Conservation (phyloP, 2,888 invertebrate genomes). For the Leptinotarsa juncta region DNA sequence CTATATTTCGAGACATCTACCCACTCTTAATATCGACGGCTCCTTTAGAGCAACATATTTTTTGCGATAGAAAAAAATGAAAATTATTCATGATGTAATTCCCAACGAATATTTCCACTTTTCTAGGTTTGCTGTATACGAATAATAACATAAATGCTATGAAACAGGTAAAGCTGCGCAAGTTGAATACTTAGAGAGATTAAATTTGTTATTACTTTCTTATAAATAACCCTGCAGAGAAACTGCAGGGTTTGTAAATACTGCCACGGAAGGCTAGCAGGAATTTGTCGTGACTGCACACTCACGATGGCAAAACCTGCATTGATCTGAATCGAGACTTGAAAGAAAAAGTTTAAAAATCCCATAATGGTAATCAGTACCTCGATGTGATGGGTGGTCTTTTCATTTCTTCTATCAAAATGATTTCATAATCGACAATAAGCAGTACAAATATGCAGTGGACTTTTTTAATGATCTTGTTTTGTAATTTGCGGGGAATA, state of each 20-base stretch:
- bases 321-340: constrained; percentile 33
- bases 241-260: constrained; percentile 7
- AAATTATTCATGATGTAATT: too few species aligned
- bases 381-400: constrained; percentile 33
- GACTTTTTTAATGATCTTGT: neutral
- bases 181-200: too few species aligned
- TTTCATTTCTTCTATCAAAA: neutral
- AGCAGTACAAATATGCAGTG: neutral
- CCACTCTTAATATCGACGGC: too few species aligned
- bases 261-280: constrained; percentile 25
- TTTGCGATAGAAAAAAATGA: too few species aligned
- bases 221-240: neutral
- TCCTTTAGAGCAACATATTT: too few species aligned
- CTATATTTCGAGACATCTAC: too few species aligned
- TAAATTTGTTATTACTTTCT: neutral
- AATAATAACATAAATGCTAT: too few species aligned
- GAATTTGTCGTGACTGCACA: constrained; percentile 38
- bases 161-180: too few species aligned
- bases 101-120: too few species aligned
- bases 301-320: constrained; percentile 33
- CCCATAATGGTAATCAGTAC: neutral
- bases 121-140: too few species aligned
- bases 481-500: neutral
- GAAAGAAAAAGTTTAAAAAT: constrained; percentile 22
- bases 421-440: constrained; percentile 4